These are phyloP conservation scores for Protophormia terraenovae DNA, from an alignment of 2,888 invertebrate genomes.

Conservation along the genomic window DNA sequence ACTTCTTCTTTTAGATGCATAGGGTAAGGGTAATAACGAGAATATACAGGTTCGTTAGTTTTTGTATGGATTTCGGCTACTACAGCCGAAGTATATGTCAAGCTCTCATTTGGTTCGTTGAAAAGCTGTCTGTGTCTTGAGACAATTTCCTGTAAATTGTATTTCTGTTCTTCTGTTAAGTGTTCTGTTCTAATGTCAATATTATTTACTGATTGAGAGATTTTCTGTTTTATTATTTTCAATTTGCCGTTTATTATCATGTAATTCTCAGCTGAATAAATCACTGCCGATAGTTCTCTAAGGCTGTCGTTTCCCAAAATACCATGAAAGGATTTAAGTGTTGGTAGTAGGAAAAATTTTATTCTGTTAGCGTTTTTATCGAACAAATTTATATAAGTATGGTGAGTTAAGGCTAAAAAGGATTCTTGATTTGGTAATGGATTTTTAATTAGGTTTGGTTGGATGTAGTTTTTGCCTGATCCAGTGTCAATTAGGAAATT, in stretches of 20 bases:
- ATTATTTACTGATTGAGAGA: not conserved
- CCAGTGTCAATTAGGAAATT: too few species aligned
- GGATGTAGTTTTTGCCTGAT: too few species aligned
- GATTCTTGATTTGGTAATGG: too few species aligned
- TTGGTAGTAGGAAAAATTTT: too few species aligned
- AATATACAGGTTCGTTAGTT: constrained; percentile 9
- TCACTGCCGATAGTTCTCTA: too few species aligned
- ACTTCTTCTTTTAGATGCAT: not conserved
- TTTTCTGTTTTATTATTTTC: not conserved
- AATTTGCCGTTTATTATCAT: not conserved
- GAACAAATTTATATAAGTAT: too few species aligned
- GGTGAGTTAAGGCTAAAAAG: too few species aligned
- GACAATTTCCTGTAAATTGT: not conserved
- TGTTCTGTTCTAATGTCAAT: constrained; percentile 22
- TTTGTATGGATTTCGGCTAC: not conserved
- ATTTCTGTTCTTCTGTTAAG: not conserved
- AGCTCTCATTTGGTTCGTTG: not conserved
- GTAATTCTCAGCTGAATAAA: not conserved
- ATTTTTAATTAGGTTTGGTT: too few species aligned
- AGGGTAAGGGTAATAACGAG: constrained; percentile 16
- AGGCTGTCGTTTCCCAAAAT: too few species aligned
- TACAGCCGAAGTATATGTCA: not conserved
- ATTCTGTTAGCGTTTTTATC: too few species aligned
- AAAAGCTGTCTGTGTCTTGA: not conserved
- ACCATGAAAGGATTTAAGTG: too few species aligned